phyloP scores from a whole-genome alignment of 2,113 vertebrate genomes.

The Lichenostomus cassidix region DNA sequence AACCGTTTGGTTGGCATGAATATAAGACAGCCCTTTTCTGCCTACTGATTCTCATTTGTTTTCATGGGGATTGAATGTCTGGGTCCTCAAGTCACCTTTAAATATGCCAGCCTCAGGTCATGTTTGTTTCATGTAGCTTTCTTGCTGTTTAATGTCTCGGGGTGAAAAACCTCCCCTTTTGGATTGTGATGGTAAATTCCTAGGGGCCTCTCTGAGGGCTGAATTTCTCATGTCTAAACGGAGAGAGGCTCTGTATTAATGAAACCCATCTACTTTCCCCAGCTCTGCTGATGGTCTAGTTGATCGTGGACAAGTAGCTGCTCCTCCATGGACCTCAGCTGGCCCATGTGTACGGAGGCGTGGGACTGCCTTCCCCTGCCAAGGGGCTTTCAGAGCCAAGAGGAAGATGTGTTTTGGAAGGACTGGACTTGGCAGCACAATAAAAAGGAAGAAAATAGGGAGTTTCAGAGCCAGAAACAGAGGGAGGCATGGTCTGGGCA shows the following conservation, averaged over 20 bases:
- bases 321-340: neutral
- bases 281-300: neutral
- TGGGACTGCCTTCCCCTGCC: neutral
- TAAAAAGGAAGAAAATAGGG: neutral
- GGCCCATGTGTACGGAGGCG: neutral
- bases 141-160: neutral
- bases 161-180: constrained; percentile 20
- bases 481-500: neutral
- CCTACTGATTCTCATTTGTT: constrained; percentile 32
- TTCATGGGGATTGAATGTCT: constrained; percentile 16
- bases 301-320: neutral
- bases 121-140: neutral
- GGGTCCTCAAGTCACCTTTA: constrained; percentile 52
- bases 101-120: neutral
- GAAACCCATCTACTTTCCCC: neutral
- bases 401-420: neutral
- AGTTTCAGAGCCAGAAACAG: neutral
- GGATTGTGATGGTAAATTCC: constrained; percentile 19
- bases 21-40: constrained; percentile 7
- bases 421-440: neutral
- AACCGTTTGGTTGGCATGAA: constrained; percentile 30
- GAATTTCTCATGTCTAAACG: neutral
- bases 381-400: neutral
- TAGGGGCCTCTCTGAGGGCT: constrained; percentile 27
- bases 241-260: neutral